Evolutionary conservation across 2,888 invertebrate species (phyloP), one percentile per base, ranked within the genome.

Genomic region (Drosophila conformis): DNA sequence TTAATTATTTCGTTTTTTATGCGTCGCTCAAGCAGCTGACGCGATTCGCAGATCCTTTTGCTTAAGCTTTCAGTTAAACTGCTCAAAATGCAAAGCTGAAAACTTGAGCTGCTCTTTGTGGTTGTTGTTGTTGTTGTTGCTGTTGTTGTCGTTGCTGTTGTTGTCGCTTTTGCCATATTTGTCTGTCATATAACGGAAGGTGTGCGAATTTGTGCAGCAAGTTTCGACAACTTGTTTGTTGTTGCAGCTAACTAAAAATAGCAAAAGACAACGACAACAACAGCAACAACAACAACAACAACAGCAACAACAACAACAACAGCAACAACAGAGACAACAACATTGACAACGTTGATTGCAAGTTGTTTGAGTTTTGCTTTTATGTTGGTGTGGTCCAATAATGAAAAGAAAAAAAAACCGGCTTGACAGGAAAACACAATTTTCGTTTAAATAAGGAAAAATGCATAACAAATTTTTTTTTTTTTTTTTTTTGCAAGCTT

Each of bases 391-490:
- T 88, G 85, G 87, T 85, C 87, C 87, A 85, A 77, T 83, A 88
- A 77, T 81, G 73, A 80, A 82, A 87, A 82, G 72, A 65, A 73
- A 87, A 86, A 31, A 33, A 33, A 33, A 33, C 86, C 89, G 87
- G 86, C 85, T 87, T 80, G 85, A 78, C 89, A 78, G 86, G 86
- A 86, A 86, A 86, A 87, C 73, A 73, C 89, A 72, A 84, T 89
- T 86, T 89, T 86, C 76, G 82, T 87, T 86, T 72, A 82, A 89
- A 84, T 76, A 75, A 82, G 85, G 82, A 84, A 86, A 86, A 87
- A 84, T 84, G 71, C 80, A 72, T 86, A 76, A 66, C 70, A 89
- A 71, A 80, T 73, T 73, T 36, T 7, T 10, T n/a, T 38, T 7
- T 72, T 72, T 18, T 27, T 8, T 25, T 56, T 38, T 40, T 46